Base-by-base conservation (phyloP, 2,797 vertebrate genomes). In the Cyprinodon diabolis region DNA sequence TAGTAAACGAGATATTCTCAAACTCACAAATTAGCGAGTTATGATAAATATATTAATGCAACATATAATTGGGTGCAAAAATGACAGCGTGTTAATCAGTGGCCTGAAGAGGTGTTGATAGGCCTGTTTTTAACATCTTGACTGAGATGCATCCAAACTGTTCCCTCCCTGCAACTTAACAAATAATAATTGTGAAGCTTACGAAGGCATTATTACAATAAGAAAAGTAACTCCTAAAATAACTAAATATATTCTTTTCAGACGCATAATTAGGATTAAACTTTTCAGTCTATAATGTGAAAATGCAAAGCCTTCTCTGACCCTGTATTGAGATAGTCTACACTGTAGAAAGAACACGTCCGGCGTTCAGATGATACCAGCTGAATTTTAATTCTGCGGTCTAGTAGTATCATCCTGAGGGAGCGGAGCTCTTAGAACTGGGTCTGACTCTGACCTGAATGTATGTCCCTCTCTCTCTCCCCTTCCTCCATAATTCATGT, bases 371-470 rank as follows among this genome's bases (percentile, higher is more conserved):
- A 86, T 86, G 83, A 72, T 86, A 87, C 69, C 82, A 90, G 79
- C 77, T 90, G 89, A 90, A 92, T 93, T 92, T 89, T 90, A 90
- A 93, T 90, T 87, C 71, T 45, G 78, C 3, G 83, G 90, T 90
- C 84, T 88, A 77, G 83, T 87, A 90, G 86, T 84, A 79, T 82
- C 65, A 68, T 90, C 92, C 93, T 88, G 71, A 11, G 92, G 91
- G 91, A 93, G 72, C 2, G 4, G 47, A 80, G 87, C 90, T 91
- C 80, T 85, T 85, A 73, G 82, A 94, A 93, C 73, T 94, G 91
- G 91, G 93, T 94, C 91, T 94, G 86, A 90, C 84, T 91, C 87
- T 94, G 92, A 93, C 93, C 93, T 93, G 86, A 84, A 94, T 94
- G 84, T 85, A 79, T 86, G 84, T 89, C 78, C 74, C 70, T 78